A percentile compares a stretch with the other conserved stretches of the same genome.
Evolutionary conservation across 2,113 vertebrate genomes (phyloP).

Genomic region (Thryonomys swinderianus): DNA sequence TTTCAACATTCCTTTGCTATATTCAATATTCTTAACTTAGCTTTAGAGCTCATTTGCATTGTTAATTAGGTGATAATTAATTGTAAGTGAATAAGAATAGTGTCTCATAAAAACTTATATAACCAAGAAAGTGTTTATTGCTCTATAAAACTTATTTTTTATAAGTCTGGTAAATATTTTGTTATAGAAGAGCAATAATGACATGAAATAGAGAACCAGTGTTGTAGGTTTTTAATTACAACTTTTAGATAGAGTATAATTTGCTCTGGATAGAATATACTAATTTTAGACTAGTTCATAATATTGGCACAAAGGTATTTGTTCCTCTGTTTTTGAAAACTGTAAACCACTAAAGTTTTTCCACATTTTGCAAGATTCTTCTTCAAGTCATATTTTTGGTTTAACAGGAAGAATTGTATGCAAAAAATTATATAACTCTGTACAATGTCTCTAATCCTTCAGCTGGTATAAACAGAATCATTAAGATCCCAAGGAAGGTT

Average conservation of each 20-base stretch:
- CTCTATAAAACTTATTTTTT: slow-evolving; percentile 36
- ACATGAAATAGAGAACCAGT: not conserved
- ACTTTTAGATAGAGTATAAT: slow-evolving; percentile 13
- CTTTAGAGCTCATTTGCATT: not conserved
- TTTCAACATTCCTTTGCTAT: not conserved
- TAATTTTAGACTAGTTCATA: not conserved
- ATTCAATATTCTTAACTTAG: slow-evolving; percentile 13
- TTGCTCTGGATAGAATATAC: not conserved
- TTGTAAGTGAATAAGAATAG: slow-evolving; percentile 37
- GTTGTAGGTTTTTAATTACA: not conserved
- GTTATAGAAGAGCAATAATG: slow-evolving; percentile 27
- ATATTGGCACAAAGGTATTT: slow-evolving; percentile 1
- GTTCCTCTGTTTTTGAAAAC: slow-evolving; percentile 2
- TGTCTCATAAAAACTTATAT: slow-evolving; percentile 48
- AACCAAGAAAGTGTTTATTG: slow-evolving; percentile 21
- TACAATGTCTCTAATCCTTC: not conserved
- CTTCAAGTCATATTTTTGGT: slow-evolving; percentile 41
- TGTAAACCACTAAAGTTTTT: slow-evolving; percentile 16
- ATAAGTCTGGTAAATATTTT: not conserved
- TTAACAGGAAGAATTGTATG: slow-evolving; percentile 39
- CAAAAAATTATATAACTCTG: slow-evolving; percentile 2
- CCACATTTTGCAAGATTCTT: slow-evolving; percentile 29
- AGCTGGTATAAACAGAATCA: slow-evolving; percentile 17
- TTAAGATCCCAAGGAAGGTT: not conserved
- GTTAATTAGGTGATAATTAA: slow-evolving; percentile 24